phyloP scores from a whole-genome alignment of 2,888 invertebrate species.

The Diarsia rubi region DNA sequence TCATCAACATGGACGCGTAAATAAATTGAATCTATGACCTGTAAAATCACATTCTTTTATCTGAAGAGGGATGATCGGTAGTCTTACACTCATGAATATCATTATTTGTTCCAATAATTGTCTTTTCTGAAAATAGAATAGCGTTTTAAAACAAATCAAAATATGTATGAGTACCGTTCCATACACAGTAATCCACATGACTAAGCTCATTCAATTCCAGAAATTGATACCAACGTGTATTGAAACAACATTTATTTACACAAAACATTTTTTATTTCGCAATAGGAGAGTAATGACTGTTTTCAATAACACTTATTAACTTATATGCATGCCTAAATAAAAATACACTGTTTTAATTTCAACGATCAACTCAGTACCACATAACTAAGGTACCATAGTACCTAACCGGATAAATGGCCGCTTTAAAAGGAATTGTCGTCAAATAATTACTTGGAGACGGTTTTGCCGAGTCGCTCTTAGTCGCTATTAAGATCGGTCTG shows the following conservation, averaged over 20 bases:
- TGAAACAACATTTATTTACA: slow-evolving; percentile 31
- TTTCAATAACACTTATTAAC: neutral
- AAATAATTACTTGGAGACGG: slow-evolving; percentile 29
- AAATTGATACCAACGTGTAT: slow-evolving; percentile 40
- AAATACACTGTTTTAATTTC: neutral
- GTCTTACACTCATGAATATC: slow-evolving; percentile 6
- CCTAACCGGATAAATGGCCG: slow-evolving; percentile 38
- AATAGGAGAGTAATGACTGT: slow-evolving; percentile 1
- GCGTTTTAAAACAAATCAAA: slow-evolving; percentile 17
- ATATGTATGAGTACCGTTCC: slow-evolving; percentile 31
- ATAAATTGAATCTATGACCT: neutral
- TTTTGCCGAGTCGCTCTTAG: slow-evolving; percentile 10
- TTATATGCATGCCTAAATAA: neutral
- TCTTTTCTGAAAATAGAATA: slow-evolving; percentile 7
- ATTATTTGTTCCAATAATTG: neutral
- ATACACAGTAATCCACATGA: slow-evolving; percentile 39
- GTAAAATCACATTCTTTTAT: neutral
- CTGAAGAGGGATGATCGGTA: slow-evolving; percentile 12
- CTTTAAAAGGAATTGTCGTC: slow-evolving; percentile 37
- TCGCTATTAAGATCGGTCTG: slow-evolving; percentile 29
- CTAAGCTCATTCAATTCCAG: slow-evolving; percentile 38
- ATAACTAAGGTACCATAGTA: slow-evolving; percentile 2
- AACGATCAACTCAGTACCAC: neutral
- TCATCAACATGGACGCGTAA: neutral
- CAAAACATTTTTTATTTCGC: neutral